A percentile compares a stretch with the other conserved stretches of the same genome.
Evolutionary conservation across 2,888 invertebrate genomes (phyloP).

Genomic region (Chloromyia formosa): DNA sequence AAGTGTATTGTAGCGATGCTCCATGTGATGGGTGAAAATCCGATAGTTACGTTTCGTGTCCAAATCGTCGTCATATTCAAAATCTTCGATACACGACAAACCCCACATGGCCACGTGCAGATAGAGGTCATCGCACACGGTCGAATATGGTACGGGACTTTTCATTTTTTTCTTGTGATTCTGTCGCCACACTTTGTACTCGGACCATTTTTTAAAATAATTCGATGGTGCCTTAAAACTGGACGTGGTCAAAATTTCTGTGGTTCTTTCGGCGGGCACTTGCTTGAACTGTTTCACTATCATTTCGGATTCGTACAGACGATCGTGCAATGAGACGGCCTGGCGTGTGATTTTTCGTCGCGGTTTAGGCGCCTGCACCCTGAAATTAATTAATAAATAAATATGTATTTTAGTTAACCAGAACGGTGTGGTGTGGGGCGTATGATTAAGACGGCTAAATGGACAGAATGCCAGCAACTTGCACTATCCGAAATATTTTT

Average conservation of each 20-base stretch:
- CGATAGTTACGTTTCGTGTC: conserved; percentile 61
- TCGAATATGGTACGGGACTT: conserved; percentile 43
- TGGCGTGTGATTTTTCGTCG: conserved; percentile 24
- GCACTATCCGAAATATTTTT: not conserved
- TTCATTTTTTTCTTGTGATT: conserved; percentile 46
- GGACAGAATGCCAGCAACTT: too few relatives aligned
- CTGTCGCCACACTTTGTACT: conserved; percentile 46
- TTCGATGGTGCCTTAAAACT: conserved; percentile 44
- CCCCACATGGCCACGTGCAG: conserved; percentile 58
- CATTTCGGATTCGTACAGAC: conserved; percentile 56
- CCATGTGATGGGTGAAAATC: conserved; percentile 59
- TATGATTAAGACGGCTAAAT: too few relatives aligned
- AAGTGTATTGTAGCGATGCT: conserved; percentile 61
- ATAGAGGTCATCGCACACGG: conserved; percentile 53
- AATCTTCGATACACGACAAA: conserved; percentile 57
- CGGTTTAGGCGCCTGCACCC: not conserved
- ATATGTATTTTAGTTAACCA: too few relatives aligned
- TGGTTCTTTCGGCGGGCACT: conserved; percentile 54
- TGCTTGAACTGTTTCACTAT: conserved; percentile 55
- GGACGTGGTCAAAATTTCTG: conserved; percentile 36
- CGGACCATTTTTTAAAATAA: conserved; percentile 45
- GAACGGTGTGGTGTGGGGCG: too few relatives aligned
- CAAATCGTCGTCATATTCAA: conserved; percentile 57
- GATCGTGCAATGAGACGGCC: conserved; percentile 55
- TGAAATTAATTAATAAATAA: conserved; percentile 5